phyloP scores from a whole-genome alignment of 2,888 invertebrate species.

The Leptodirus hochenwartii region DNA sequence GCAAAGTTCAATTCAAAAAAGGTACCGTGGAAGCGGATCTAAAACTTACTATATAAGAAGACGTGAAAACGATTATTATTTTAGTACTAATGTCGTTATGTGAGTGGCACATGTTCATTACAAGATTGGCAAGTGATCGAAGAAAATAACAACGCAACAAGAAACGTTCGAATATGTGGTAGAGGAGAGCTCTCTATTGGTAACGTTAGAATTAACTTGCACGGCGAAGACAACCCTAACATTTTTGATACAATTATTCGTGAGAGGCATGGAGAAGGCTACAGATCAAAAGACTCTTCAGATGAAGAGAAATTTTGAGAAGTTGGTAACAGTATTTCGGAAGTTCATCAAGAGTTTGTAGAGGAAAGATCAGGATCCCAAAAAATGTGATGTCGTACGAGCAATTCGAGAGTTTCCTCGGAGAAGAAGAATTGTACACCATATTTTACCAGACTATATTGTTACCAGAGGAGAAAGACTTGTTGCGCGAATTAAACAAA shows the following conservation, averaged over 20 bases:
- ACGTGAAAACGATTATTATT: too few relatives aligned
- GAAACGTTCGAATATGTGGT: constrained; percentile 6
- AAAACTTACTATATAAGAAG: too few relatives aligned
- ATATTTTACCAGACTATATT: constrained; percentile 5
- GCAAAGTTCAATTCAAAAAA: too few relatives aligned
- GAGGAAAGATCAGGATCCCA: constrained; percentile 1
- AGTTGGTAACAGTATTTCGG: constrained; percentile 5
- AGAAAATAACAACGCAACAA: constrained; percentile 6
- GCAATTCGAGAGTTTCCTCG: constrained; percentile 5
- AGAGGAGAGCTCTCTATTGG: constrained; percentile 3
- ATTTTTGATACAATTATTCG: constrained; percentile 3
- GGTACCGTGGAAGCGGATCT: too few relatives aligned
- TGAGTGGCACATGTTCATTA: too few relatives aligned
- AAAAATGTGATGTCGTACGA: constrained; percentile 4
- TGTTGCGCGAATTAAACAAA: background rate
- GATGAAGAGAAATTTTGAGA: constrained; percentile 6
- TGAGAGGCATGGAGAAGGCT: constrained; percentile 4
- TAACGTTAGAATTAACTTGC: constrained; percentile 6
- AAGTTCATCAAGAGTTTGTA: constrained; percentile 3
- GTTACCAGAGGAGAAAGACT: constrained; percentile 1
- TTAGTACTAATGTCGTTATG: too few relatives aligned
- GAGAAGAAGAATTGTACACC: constrained; percentile 5
- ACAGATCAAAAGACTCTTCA: background rate
- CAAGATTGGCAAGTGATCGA: too few relatives aligned
- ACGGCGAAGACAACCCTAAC: constrained; percentile 4